Base-by-base conservation (phyloP, 2,888 invertebrate genomes). In the Athrips mouffetella region DNA sequence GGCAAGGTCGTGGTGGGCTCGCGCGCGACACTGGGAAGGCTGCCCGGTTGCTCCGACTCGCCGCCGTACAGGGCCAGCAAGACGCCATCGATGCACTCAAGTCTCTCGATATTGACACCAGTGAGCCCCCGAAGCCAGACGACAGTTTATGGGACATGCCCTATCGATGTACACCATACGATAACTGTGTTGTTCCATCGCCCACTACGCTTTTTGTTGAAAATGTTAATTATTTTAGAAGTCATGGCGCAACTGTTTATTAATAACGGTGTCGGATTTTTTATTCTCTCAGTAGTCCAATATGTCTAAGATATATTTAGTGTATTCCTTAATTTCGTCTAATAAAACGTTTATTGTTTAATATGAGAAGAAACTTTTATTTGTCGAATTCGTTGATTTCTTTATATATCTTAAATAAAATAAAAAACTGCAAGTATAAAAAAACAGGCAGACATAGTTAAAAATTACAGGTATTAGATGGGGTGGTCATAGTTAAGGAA, bases 1-100 rank as follows among this genome's bases (percentile, higher is more conserved):
- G 91, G 1, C 91, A 92, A 64, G 93, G 92, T 0, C 77, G 89
- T 53, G 92, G 92, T 10, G 92, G 91, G 0, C 73, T 92, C 1
- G 59, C 77, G 4, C 69, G 80, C 10, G 87, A 92, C 63, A 64
- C 73, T 4, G 68, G 74, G n/a, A 87, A 73, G 13, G 92, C 92
- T 1, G 76, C 79, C 1, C 75, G 89, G 11, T 67, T 89, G 39
- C 76, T 91, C 33, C 89, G 91, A 35, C 71, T 82, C 25, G 89
- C 89, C 31, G 92, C 92, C 2, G 89, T 91, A 4, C 85, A 88
- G 55, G 92, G 92, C 0, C 90, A 92, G 57, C 64, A 78, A 40
- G 88, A 91, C 52, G 92, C 92, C 1, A 80, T 86, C 31, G 72
- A 79, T 49, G 91, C 91, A 2, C 75, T 92, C 0, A 78, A 80